Conservation (phyloP, 2,888 invertebrate genomes). For the Caenorhabditis drosophilae region DNA sequence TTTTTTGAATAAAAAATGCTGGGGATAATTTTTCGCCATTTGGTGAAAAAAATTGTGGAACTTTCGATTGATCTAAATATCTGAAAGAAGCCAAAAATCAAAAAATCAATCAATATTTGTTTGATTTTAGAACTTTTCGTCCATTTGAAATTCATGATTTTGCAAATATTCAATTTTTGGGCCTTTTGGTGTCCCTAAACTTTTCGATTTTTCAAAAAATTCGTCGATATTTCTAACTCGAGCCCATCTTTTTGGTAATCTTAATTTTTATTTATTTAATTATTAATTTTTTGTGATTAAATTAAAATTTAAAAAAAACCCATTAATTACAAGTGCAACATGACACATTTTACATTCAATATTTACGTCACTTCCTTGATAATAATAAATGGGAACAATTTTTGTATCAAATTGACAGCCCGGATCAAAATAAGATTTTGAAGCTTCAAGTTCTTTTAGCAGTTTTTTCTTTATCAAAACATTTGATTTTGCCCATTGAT, state of each 20-base stretch:
- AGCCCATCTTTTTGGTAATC: constrained; percentile 27
- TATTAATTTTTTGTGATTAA: neutral
- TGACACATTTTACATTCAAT: constrained; percentile 22
- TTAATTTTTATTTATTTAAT: no score
- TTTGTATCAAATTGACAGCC: constrained; percentile 13
- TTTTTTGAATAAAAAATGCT: constrained; percentile 13
- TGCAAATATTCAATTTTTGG: constrained; percentile 7
- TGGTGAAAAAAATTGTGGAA: neutral
- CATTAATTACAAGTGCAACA: constrained; percentile 24
- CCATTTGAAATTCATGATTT: constrained; percentile 7
- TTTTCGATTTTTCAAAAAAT: constrained; percentile 14
- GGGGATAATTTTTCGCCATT: constrained; percentile 4
- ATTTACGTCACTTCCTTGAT: constrained; percentile 15
- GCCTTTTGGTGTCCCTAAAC: constrained; percentile 6
- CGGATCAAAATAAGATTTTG: constrained; percentile 5
- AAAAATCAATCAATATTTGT: no score
- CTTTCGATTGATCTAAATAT: no score
- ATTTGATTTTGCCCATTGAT: constrained; percentile 11
- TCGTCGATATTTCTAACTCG: constrained; percentile 9
- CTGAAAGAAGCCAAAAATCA: no score
- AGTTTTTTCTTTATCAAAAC: constrained; percentile 4
- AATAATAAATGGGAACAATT: constrained; percentile 16
- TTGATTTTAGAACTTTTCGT: neutral
- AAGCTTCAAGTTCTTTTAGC: constrained; percentile 4
- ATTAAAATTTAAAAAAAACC: constrained; percentile 4